Evolutionary conservation across 30 jellyfish, hydroid and myxozoan species (phyloP).

Genomic region (Pseudorhiza aurosa): DNA sequence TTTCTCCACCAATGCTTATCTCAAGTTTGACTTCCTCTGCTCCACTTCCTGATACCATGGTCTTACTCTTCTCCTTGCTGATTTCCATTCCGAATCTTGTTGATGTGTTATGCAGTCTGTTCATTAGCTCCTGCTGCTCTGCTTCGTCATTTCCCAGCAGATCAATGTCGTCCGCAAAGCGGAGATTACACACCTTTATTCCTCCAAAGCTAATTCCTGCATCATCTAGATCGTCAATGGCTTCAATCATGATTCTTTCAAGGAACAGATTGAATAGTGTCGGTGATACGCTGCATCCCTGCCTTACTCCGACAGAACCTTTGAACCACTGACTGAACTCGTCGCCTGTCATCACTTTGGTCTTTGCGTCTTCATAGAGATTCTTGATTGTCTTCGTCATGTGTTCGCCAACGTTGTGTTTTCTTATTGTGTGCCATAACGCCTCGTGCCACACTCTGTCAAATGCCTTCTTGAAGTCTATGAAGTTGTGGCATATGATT

Average conservation of each 20-base stretch:
- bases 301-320: background rate
- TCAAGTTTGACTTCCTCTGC: no score
- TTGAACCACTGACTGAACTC: no score
- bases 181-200: background rate
- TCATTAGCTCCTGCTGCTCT: background rate
- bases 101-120: no score
- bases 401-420: no score
- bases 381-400: no score
- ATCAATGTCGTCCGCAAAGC: background rate
- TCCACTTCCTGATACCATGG: no score
- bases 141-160: background rate
- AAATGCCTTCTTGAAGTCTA: background rate
- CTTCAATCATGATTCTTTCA: no score
- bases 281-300: background rate
- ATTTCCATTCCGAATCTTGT: no score
- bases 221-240: background rate
- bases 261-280: background rate
- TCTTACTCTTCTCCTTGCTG: no score
- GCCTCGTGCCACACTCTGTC: slow-evolving; percentile 21
- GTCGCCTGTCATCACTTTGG: no score
- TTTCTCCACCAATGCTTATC: no score
- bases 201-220: background rate
- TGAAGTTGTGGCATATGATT: background rate
- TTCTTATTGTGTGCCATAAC: background rate
- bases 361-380: no score